A percentile compares a stretch with the other conserved stretches of the same genome.
These are phyloP conservation scores for Anolis carolinensis DNA, from an alignment of 2,113 vertebrate genomes.

Conservation along the genomic window DNA sequence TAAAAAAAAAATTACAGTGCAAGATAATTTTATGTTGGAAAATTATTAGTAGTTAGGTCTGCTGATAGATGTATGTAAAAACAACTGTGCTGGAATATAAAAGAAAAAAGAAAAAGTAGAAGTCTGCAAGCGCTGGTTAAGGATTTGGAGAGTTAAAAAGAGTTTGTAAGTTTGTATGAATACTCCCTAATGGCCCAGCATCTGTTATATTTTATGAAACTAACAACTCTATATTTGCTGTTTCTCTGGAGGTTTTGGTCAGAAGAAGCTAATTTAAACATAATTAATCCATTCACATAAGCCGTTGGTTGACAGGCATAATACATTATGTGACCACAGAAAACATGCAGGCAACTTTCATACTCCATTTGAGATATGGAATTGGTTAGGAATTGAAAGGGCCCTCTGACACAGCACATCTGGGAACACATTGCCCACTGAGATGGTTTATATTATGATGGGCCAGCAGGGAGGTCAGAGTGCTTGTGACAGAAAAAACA, in stretches of 20 bases:
- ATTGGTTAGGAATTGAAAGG: background rate
- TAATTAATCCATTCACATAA: background rate
- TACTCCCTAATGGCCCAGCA: background rate
- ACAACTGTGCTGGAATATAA: background rate
- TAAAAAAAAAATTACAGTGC: background rate
- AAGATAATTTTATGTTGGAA: background rate
- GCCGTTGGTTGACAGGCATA: background rate
- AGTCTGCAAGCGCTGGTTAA: background rate
- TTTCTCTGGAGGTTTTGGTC: background rate
- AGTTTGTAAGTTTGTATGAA: background rate
- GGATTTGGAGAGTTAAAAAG: background rate
- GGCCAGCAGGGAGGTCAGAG: background rate
- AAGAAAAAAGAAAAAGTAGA: background rate
- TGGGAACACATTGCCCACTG: background rate
- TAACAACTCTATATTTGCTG: background rate
- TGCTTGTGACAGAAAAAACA: background rate
- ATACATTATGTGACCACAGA: background rate
- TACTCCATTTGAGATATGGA: background rate
- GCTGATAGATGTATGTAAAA: background rate
- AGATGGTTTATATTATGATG: background rate
- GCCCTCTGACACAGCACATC: background rate
- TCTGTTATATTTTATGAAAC: background rate
- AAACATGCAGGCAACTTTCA: background rate
- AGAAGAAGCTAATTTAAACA: slow-evolving; percentile 7
- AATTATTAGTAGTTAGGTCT: background rate